Base-by-base conservation (phyloP, 1,140 invertebrate genomes). In the Lepidurus couesii region DNA sequence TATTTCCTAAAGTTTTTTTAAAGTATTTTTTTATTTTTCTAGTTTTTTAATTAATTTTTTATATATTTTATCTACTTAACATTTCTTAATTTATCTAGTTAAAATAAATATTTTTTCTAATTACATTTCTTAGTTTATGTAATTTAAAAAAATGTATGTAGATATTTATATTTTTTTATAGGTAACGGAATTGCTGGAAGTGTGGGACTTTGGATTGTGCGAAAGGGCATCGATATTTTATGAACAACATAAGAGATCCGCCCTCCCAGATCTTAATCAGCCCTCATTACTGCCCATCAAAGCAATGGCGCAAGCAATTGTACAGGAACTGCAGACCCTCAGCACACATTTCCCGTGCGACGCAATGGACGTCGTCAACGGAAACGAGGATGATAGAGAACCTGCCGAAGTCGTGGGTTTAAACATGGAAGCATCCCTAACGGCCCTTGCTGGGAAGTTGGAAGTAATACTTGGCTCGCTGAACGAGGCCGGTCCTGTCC, bases 381-480 rank as follows among this genome's bases (percentile, higher is more conserved):
- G 16, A 1, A 65, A 65, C 13, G 53, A 65, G 13, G 92, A 94
- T 82, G 92, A 94, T 83, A 92, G 92, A 1, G 93, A 96, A 84
- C 94, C 94, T 0, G 93, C 93, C 89, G 95, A 96, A 84, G 86
- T 96, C 73, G 95, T 93, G 0, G 91, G 95, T 81, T 83, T 96
- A 16, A 97, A 97, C 82, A 94, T 95, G 43, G 93, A 96, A 85
- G 94, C 94, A 1, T 93, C 43, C 7, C 75, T 79, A 34, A 45
- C 53, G 45, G 77, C 73, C 7, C 73, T 78, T 42, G 77, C 77
- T 21, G 77, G 42, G 42, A 78, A 78, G 53, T 43, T 78, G 8
- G 42, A 76, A 26, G 74, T 75, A 21, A 21, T 65, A 16, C 13
- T 65, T 7, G 53, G 53, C 6, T 11, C 53, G 7, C 21, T 65